phyloP scores from a whole-genome alignment of 2,113 vertebrate genomes.

The Cyprichromis sp. region DNA sequence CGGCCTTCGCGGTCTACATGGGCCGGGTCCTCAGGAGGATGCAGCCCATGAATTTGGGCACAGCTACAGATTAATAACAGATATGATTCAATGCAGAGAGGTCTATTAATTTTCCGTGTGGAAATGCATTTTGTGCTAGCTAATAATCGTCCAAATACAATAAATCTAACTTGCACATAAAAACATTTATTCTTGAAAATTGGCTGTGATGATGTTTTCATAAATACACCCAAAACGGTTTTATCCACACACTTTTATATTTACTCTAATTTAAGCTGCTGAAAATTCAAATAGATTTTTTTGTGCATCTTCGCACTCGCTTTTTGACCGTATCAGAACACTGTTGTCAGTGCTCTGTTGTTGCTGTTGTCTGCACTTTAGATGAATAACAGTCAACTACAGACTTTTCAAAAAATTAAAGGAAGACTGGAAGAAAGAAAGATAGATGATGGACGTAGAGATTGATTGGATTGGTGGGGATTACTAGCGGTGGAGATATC shows the following conservation, averaged over 20 bases:
- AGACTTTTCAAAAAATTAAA: not conserved
- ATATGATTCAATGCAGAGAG: not conserved
- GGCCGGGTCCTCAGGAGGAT: not conserved
- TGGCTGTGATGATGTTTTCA: not conserved
- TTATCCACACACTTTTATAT: not conserved
- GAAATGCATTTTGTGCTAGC: not conserved
- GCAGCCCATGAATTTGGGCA: not conserved
- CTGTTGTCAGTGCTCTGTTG: not conserved
- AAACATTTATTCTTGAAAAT: not conserved
- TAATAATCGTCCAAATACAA: not conserved
- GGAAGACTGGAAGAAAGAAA: not conserved
- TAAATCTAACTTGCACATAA: not conserved
- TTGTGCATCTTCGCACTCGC: not conserved
- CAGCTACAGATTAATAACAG: not conserved
- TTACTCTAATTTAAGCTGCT: not conserved
- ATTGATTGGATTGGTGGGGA: constrained; percentile 29
- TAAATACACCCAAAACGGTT: not conserved
- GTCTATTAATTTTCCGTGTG: not conserved
- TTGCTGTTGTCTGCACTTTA: not conserved
- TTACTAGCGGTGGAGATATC: constrained; percentile 32
- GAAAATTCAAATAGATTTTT: not conserved
- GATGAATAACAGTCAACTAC: not conserved
- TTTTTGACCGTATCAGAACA: not conserved
- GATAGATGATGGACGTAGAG: not conserved
- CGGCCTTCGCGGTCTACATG: not conserved